phyloP scores from a whole-genome alignment of 2,888 invertebrate genomes.

The Meandrusa payeni region DNA sequence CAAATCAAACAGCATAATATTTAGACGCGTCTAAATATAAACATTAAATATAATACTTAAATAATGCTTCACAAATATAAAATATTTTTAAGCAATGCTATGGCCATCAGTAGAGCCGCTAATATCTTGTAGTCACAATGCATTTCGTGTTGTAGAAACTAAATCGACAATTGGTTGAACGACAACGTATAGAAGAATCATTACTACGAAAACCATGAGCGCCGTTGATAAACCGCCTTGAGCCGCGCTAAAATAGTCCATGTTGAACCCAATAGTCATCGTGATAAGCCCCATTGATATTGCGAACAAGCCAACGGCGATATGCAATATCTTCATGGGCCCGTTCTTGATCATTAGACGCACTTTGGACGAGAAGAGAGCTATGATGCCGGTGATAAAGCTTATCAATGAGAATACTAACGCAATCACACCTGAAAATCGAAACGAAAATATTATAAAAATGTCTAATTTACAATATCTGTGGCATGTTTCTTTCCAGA shows the following conservation, averaged over 20 bases:
- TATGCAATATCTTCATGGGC: constrained; percentile 72
- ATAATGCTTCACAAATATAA: not conserved
- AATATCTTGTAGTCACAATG: constrained; percentile 55
- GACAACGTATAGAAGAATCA: constrained; percentile 53
- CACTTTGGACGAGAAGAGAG: constrained; percentile 74
- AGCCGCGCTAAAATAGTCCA: constrained; percentile 50
- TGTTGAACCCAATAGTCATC: constrained; percentile 64
- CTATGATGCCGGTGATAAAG: constrained; percentile 68
- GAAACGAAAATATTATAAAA: not conserved
- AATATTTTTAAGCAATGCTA: constrained; percentile 45
- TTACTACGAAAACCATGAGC: constrained; percentile 54
- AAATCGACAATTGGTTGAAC: constrained; percentile 63
- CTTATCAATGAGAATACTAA: constrained; percentile 67
- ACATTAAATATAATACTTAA: constrained; percentile 7
- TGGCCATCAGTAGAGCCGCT: constrained; percentile 49
- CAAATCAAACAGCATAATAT: constrained; percentile 7
- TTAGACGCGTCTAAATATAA: constrained; percentile 13
- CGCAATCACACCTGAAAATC: constrained; percentile 73
- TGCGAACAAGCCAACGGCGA: constrained; percentile 73
- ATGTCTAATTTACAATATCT: no score
- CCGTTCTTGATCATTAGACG: constrained; percentile 69
- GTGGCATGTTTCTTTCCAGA: no score
- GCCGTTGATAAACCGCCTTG: constrained; percentile 55
- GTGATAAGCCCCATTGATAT: constrained; percentile 74
- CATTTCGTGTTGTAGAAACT: constrained; percentile 52